phyloP scores from a whole-genome alignment of 2,113 vertebrate species.

The Parotia lawesii region DNA sequence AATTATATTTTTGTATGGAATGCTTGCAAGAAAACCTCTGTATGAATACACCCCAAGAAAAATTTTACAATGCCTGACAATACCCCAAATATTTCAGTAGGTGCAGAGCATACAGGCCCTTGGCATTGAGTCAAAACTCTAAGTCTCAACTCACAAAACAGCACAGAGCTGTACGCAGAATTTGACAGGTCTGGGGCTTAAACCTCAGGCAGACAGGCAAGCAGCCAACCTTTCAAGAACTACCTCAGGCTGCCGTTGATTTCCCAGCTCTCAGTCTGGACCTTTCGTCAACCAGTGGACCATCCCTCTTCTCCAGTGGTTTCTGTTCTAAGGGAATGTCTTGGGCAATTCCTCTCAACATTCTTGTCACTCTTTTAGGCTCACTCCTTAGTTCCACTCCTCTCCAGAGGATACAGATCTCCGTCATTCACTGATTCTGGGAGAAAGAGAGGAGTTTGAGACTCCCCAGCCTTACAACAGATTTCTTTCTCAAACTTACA shows the following conservation, averaged over 20 bases:
- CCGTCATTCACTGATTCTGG: neutral
- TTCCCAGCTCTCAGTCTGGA: neutral
- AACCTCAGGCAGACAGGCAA: slow-evolving; percentile 7
- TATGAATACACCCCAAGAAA: neutral
- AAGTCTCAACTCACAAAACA: neutral
- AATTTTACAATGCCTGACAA: slow-evolving; percentile 23
- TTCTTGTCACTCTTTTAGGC: neutral
- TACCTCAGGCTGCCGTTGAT: neutral
- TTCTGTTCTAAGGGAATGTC: neutral
- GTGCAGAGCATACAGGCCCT: neutral
- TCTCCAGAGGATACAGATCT: neutral
- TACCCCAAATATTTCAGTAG: slow-evolving; percentile 24
- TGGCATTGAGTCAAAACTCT: slow-evolving; percentile 1
- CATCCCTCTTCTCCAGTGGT: neutral
- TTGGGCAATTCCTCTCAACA: neutral
- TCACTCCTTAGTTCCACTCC: neutral
- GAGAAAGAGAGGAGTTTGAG: neutral
- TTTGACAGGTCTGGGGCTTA: neutral
- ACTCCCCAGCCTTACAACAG: neutral
- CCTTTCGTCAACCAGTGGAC: neutral
- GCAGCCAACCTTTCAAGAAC: neutral
- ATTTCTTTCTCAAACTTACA: neutral
- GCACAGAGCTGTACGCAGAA: neutral
- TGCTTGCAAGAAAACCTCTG: neutral
- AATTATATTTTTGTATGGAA: slow-evolving; percentile 13